phyloP scores from a whole-genome alignment of 2,888 invertebrate genomes.

The Leptinotarsa juncta region DNA sequence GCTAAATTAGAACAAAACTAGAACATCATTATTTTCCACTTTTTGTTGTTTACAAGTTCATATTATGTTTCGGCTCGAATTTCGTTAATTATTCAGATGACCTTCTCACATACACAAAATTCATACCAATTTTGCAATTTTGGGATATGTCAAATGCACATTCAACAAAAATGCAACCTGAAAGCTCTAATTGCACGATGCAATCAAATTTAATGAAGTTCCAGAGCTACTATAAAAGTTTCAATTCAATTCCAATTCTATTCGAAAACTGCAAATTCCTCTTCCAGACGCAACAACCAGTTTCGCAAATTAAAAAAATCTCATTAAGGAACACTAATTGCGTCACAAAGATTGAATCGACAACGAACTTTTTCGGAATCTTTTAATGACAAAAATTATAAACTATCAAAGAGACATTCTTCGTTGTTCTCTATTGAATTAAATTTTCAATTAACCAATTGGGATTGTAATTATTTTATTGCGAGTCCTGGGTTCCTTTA shows the following conservation, averaged over 20 bases:
- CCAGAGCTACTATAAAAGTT: background rate
- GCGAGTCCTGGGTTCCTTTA: constrained; percentile 40
- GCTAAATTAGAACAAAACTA: no score
- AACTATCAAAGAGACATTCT: constrained; percentile 13
- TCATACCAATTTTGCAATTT: no score
- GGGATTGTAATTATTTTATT: constrained; percentile 62
- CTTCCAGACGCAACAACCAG: background rate
- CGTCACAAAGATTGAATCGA: constrained; percentile 17
- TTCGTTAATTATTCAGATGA: no score
- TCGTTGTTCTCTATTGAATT: constrained; percentile 57
- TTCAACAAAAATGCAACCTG: background rate
- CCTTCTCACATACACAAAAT: no score
- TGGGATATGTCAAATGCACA: no score
- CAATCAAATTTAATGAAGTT: background rate
- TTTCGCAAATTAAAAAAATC: constrained; percentile 9
- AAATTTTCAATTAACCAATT: constrained; percentile 63
- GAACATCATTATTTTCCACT: no score
- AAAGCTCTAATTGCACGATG: background rate
- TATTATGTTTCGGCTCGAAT: no score
- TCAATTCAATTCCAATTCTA: background rate
- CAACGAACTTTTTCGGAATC: constrained; percentile 19
- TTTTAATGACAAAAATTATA: constrained; percentile 20
- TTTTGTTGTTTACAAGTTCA: no score
- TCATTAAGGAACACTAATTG: constrained; percentile 9
- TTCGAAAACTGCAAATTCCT: background rate